Evolutionary conservation across 1,140 invertebrate species (phyloP), one percentile per base, ranked within the genome.

Genomic region (Ganaspis sp.): DNA sequence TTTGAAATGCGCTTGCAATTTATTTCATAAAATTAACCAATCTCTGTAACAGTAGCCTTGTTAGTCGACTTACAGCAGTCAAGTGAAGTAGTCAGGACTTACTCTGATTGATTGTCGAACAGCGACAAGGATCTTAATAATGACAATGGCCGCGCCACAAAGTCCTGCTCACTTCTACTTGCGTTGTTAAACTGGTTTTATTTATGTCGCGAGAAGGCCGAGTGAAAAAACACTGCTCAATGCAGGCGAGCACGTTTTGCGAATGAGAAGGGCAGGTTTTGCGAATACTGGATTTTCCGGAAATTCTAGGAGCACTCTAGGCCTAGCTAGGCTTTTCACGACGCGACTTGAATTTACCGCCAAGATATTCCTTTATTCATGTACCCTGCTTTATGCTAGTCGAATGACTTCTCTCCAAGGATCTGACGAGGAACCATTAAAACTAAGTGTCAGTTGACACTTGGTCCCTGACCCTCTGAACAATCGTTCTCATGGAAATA

Each of bases 221-320:
- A 72, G 74, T 80, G n/a, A 26, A n/a, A 64, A 15, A 69, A 38
- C 38, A 45, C 69, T 71, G 53, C 49, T 34, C 29, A 34, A 34
- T 34, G 29, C 19, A 69, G 76, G 79, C 75, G 74, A 77, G 80
- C 71, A 75, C 77, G 69, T 78, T 82, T 83, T 79, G 81, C 84
- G 74, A 83, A 79, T 73, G 77, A 77, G 73, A 84, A 82, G 74
- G 75, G 79, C 75, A 69, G 71, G 77, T 78, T 80, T 83, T 83
- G 76, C 72, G 71, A 80, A 84, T 83, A 84, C 83, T 75, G 81
- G 83, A 84, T 84, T 84, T 84, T 84, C 80, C 83, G 83, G 83
- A 84, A 82, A 84, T 81, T 79, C 81, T 71, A 73, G 71, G 75
- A 58, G 75, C 74, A 74, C 34, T 49, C 69, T 64, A 34, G 58